These are phyloP conservation scores for Parnassius apollo DNA, from an alignment of 2,888 invertebrate genomes.

Conservation along the genomic window DNA sequence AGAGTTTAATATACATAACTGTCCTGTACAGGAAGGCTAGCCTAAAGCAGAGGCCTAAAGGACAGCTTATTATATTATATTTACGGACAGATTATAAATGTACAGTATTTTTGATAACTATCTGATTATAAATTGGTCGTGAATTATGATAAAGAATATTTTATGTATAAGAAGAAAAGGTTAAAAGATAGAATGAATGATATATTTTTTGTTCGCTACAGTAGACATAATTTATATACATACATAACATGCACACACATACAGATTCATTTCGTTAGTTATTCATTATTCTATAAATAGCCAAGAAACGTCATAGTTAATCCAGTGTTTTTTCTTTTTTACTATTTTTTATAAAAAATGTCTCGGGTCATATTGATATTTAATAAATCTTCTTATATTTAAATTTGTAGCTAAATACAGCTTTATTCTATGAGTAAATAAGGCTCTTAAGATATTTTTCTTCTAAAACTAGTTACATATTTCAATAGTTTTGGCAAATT, in stretches of 20 bases:
- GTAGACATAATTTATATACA: conserved; percentile 17
- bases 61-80: background rate
- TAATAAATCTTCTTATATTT: conserved; percentile 35
- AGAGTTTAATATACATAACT: too few relatives aligned
- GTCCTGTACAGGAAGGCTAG: too few relatives aligned
- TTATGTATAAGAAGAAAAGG: conserved; percentile 1
- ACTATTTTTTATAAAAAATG: background rate
- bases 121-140: conserved; percentile 32
- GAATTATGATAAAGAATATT: conserved; percentile 17
- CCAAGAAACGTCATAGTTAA: too few relatives aligned
- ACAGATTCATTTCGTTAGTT: conserved; percentile 11
- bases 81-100: background rate
- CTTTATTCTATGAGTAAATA: conserved; percentile 10
- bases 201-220: conserved; percentile 12
- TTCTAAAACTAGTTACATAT: conserved; percentile 9
- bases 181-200: background rate
- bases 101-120: conserved; percentile 5
- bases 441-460: conserved; percentile 7
- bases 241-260: conserved; percentile 8
- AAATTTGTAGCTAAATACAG: conserved; percentile 20
- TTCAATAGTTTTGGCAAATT: conserved; percentile 29
- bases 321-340: background rate
- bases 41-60: background rate
- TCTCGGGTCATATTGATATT: background rate
- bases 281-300: conserved; percentile 35